phyloP scores from a whole-genome alignment of 23 tunicate genomes.

The Halocynthia aurantium region DNA sequence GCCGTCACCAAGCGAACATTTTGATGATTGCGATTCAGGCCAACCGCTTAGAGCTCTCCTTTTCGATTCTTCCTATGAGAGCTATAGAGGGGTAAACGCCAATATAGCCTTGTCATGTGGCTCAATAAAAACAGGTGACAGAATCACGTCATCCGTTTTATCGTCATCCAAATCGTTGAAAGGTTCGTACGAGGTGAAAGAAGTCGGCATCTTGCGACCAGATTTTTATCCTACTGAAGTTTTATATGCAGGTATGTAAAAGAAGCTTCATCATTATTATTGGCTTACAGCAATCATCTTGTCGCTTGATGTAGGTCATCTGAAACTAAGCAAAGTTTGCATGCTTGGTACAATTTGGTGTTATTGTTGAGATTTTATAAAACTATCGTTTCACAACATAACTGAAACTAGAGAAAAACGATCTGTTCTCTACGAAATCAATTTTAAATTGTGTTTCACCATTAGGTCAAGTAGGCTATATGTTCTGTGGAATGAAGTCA shows the following conservation, averaged over 20 bases:
- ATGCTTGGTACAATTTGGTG: too few species aligned
- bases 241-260: constrained; percentile 59
- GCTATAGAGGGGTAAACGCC: constrained; percentile 62
- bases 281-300: too few species aligned
- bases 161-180: constrained; percentile 28
- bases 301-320: background rate
- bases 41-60: constrained; percentile 44
- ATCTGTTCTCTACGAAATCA: too few species aligned
- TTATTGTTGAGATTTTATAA: too few species aligned
- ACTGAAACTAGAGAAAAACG: background rate
- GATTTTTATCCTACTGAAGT: constrained; percentile 26
- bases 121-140: constrained; percentile 43
- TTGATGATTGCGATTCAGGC: constrained; percentile 8
- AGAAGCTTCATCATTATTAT: too few species aligned
- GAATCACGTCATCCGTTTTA: constrained; percentile 37
- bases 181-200: constrained; percentile 55
- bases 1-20: constrained; percentile 43
- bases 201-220: constrained; percentile 65
- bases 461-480: constrained; percentile 79
- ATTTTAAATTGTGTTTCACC: too few species aligned
- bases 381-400: too few species aligned
- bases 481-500: constrained; percentile 72
- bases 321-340: background rate
- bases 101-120: constrained; percentile 47
- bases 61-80: constrained; percentile 70